A percentile compares a stretch with the other conserved stretches of the same genome.
Evolutionary conservation across 2,113 vertebrate species (phyloP).

Genomic region (Microtus pennsylvanicus): DNA sequence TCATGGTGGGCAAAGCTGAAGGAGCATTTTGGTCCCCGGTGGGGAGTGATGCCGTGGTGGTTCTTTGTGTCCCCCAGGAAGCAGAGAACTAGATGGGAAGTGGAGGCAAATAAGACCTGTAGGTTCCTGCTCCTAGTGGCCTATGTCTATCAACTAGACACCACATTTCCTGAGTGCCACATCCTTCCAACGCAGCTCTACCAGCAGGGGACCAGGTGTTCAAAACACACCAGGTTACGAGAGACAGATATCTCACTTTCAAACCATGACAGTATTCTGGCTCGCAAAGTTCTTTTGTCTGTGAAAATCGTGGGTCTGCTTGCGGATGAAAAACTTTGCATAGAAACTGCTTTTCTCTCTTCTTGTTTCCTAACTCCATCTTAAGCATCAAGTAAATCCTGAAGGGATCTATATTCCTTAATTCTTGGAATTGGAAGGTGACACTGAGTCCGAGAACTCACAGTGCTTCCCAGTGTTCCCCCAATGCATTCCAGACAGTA

Average conservation of each 20-base stretch:
- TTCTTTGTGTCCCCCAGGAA: neutral
- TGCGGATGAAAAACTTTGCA: neutral
- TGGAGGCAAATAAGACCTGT: neutral
- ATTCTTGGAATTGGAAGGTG: conserved; percentile 6
- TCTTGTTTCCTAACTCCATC: neutral
- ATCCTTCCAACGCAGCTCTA: neutral
- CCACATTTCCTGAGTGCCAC: neutral
- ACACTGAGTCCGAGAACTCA: neutral
- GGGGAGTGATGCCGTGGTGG: no score
- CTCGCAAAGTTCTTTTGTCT: neutral
- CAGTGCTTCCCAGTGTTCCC: neutral
- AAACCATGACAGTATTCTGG: neutral
- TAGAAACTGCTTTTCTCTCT: neutral
- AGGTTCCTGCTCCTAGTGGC: neutral
- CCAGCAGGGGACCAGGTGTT: neutral
- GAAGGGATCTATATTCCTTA: neutral
- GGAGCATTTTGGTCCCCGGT: neutral
- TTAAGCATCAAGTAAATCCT: neutral
- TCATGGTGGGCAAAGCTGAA: neutral
- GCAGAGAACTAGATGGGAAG: neutral
- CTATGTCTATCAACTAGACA: neutral
- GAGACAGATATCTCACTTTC: neutral
- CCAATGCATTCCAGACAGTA: conserved; percentile 55
- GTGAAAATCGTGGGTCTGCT: neutral
- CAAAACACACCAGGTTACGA: neutral